Conservation (phyloP, 2,888 invertebrate genomes). For the Galerucella pusilla region DNA sequence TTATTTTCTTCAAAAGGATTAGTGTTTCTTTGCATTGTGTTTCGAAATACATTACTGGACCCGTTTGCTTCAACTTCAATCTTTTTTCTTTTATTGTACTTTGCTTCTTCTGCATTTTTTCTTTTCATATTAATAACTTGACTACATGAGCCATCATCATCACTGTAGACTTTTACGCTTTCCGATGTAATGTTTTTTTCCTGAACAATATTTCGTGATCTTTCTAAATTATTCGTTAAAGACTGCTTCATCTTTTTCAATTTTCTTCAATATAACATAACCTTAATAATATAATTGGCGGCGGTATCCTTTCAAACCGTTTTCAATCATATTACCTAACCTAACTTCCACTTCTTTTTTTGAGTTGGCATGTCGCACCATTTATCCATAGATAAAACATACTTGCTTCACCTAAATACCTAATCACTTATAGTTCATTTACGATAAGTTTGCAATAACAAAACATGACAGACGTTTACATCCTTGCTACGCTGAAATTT, state of each 20-base stretch:
- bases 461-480: too few relatives aligned
- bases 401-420: too few relatives aligned
- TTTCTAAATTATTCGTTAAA: neutral
- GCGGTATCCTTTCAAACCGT: too few relatives aligned
- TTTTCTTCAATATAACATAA: too few relatives aligned
- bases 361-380: too few relatives aligned
- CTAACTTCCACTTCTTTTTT: too few relatives aligned
- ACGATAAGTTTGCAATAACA: too few relatives aligned
- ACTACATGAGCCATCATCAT: neutral
- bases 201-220: neutral
- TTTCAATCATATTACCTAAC: too few relatives aligned
- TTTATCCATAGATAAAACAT: too few relatives aligned
- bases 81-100: neutral
- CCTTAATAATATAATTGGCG: too few relatives aligned
- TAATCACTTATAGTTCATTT: too few relatives aligned
- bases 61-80: neutral
- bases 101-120: neutral
- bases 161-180: neutral
- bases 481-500: too few relatives aligned
- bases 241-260: neutral
- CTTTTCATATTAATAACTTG: neutral
- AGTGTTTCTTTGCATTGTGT: neutral
- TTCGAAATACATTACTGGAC: neutral
- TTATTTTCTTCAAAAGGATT: neutral
- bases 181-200: neutral